Percentiles rank a stretch among this genome's conserved stretches.
Conservation (phyloP, 1,140 invertebrate genomes). For the Oreohelix idahoensis region DNA sequence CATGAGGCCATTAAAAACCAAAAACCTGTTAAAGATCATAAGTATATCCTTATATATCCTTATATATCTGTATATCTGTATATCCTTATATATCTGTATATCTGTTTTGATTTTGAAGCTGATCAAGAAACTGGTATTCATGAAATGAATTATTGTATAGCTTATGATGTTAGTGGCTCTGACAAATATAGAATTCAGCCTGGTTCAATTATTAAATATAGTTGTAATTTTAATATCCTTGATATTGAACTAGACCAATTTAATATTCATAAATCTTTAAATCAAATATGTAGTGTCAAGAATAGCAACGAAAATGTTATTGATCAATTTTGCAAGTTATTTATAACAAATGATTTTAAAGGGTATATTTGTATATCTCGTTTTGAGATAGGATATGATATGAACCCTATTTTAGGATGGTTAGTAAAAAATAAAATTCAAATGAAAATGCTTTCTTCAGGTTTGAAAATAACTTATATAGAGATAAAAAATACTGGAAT, state of each 20-base stretch:
- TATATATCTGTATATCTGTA: no score
- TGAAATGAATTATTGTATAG: no score
- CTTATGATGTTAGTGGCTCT: no score
- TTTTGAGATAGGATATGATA: background rate
- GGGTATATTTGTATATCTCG: background rate
- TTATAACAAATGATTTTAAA: background rate
- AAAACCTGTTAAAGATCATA: no score
- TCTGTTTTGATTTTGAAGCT: no score
- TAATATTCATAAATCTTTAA: background rate
- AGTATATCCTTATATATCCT: no score
- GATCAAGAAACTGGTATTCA: no score
- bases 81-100: no score
- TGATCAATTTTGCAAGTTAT: conserved; percentile 1
- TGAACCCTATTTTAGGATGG: background rate
- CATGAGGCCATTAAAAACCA: no score
- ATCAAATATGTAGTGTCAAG: background rate
- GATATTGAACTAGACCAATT: background rate
- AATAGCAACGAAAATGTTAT: background rate
- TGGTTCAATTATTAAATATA: background rate
- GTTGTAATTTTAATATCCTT: background rate
- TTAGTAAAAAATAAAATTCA: background rate
- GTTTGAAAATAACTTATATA: conserved; percentile 4
- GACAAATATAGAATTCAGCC: background rate
- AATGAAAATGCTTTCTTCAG: background rate
- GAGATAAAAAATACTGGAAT: background rate